Evolutionary conservation across 92 coral and sea anemone species (phyloP).

Genomic region (Parazoanthus darwini): DNA sequence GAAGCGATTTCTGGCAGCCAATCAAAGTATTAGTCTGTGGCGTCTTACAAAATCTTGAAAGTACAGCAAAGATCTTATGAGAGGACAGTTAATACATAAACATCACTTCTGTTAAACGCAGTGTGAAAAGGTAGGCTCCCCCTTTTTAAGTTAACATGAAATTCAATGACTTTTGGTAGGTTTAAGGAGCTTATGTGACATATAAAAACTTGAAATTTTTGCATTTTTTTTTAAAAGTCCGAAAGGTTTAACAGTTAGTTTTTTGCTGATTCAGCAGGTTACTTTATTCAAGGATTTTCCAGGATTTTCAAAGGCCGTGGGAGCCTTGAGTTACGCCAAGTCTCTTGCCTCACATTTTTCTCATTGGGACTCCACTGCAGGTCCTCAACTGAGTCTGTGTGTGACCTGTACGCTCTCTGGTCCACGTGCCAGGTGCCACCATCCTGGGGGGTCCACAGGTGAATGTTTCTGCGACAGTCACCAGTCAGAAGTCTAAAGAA

Average conservation of each 20-base stretch:
- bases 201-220: no score
- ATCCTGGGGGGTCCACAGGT: constrained; percentile 89
- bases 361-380: constrained; percentile 99
- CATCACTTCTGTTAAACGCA: background rate
- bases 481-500: constrained; percentile 81
- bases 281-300: no score
- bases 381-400: constrained; percentile 94
- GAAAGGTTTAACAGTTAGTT: background rate
- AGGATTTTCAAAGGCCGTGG: no score
- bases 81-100: background rate
- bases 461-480: constrained; percentile 87
- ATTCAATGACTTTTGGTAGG: no score
- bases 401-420: constrained; percentile 85
- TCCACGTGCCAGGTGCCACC: constrained; percentile 97
- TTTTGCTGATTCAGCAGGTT: no score
- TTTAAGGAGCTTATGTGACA: no score
- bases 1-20: background rate
- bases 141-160: no score
- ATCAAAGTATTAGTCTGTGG: background rate
- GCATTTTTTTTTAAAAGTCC: no score
- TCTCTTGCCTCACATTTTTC: constrained; percentile 65
- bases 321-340: background rate
- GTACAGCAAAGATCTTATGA: background rate
- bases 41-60: background rate
- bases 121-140: background rate